A percentile compares a stretch with the other conserved stretches of the same genome.
These are phyloP conservation scores for Paramormyrops hopkinsi DNA, from an alignment of 2,797 vertebrate species.

Conservation along the genomic window DNA sequence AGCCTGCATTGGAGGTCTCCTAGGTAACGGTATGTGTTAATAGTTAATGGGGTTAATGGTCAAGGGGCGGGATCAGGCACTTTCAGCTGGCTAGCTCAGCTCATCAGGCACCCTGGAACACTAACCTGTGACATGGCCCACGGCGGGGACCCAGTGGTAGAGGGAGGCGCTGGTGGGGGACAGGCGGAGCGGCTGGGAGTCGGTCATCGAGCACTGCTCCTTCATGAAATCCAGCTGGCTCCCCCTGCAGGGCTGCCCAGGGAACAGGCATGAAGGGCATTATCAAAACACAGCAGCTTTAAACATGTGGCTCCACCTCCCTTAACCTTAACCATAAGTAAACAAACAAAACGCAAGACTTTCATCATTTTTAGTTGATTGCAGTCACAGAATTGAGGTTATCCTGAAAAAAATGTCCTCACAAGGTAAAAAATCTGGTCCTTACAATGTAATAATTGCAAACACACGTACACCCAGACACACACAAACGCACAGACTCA, in stretches of 20 bases:
- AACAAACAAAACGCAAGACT: neutral
- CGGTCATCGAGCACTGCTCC: constrained; percentile 79
- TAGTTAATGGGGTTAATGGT: neutral
- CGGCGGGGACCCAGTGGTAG: constrained; percentile 78
- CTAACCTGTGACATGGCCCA: constrained; percentile 70
- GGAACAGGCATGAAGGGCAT: neutral
- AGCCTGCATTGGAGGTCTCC: constrained; percentile 79
- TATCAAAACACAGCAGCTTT: neutral
- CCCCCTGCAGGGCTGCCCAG: constrained; percentile 62
- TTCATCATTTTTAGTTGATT: neutral
- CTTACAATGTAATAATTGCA: neutral
- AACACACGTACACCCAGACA: neutral
- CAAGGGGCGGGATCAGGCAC: neutral
- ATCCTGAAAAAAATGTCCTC: neutral
- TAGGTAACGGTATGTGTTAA: constrained; percentile 40
- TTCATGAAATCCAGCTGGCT: constrained; percentile 84
- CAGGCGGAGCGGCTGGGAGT: constrained; percentile 66
- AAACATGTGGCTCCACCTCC: neutral
- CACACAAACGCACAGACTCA: neutral
- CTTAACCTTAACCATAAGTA: neutral
- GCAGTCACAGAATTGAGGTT: neutral
- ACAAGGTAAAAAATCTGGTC: neutral
- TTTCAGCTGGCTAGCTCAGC: neutral
- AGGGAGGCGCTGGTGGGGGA: constrained; percentile 51
- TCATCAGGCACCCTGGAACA: neutral